Evolutionary conservation across 2,113 vertebrate species (phyloP).

Genomic region (Tautogolabrus adspersus): DNA sequence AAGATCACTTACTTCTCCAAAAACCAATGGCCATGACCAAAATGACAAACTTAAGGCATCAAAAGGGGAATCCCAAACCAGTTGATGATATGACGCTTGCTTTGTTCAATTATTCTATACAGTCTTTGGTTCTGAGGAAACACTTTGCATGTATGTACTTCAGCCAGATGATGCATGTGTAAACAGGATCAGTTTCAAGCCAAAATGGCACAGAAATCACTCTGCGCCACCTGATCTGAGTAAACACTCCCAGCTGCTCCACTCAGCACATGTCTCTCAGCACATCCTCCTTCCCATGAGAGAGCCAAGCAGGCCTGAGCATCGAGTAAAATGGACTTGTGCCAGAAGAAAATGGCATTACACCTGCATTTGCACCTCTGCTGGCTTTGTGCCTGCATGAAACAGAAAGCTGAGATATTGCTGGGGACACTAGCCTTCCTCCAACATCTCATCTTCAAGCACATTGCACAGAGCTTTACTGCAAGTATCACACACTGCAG

Average conservation of each 20-base stretch:
- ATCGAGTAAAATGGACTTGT: conserved; percentile 29
- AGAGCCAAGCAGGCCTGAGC: conserved; percentile 9
- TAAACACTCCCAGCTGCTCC: conserved; percentile 69
- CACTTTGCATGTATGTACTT: neutral
- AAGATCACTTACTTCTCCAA: neutral
- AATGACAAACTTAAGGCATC: neutral
- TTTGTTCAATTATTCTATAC: neutral
- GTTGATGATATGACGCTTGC: neutral
- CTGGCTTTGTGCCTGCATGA: conserved; percentile 23
- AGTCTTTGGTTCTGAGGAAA: neutral
- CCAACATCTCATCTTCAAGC: conserved; percentile 36
- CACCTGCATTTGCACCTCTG: conserved; percentile 53
- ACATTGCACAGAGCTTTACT: conserved; percentile 24
- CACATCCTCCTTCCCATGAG: conserved; percentile 33
- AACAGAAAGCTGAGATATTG: conserved; percentile 27
- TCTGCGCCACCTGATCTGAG: conserved; percentile 58
- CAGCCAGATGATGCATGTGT: conserved; percentile 40
- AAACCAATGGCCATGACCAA: neutral
- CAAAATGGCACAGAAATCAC: conserved; percentile 46
- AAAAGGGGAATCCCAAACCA: neutral
- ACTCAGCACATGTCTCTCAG: conserved; percentile 15
- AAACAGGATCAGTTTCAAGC: conserved; percentile 26
- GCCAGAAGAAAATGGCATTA: conserved; percentile 59
- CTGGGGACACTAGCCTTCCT: conserved; percentile 19
- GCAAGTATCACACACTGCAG: conserved; percentile 43